Base-by-base conservation (phyloP, 1,140 invertebrate species). In the Pomacea maculata region DNA sequence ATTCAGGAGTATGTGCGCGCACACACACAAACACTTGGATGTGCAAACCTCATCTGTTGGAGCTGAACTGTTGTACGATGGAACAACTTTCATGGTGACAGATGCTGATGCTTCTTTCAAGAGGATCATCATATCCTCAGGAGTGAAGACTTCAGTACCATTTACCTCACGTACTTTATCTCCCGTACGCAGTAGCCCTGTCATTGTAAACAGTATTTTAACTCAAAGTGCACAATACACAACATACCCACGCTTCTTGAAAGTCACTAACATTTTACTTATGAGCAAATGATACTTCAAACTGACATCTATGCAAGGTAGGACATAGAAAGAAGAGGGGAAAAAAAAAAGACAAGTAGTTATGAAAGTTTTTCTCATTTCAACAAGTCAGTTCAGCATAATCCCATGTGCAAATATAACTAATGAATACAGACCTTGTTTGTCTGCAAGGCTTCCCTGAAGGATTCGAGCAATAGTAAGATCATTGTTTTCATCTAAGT, bases 111-210 rank as follows among this genome's bases (percentile, higher is more conserved):
- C 94, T 78, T 95, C 95, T 34, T 94, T 94, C 45, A 99, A 95
- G 84, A 96, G 95, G 82, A 95, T 93, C 89, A 97, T 96, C 45
- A 99, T 92, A 85, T 98, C 96, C 86, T 98, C 96, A 0, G 97
- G 96, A 0, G 95, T 95, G 65, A 87, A 85, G 15, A 99, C 96
- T 19, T 93, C 92, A 12, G 94, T 93, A n/a, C 96, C 96, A 91
- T 99, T 99, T 1, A 99, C 96, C 92, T 99, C 97, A 95, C 92
- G 89, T 61, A 94, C 96, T 1, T 97, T 95, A 92, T 99, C 98
- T 45, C 97, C 97, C 1, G 95, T 94, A 89, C 96, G 95, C 0
- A 99, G 90, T 12, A 98, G 92, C 4, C 96, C 96, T 92, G 96
- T 6, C 52, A 61, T 45, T 19, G 45, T 65, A 75, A 64, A 6